Conservation (phyloP, 2,113 vertebrate species). For the Anhinga rufa region DNA sequence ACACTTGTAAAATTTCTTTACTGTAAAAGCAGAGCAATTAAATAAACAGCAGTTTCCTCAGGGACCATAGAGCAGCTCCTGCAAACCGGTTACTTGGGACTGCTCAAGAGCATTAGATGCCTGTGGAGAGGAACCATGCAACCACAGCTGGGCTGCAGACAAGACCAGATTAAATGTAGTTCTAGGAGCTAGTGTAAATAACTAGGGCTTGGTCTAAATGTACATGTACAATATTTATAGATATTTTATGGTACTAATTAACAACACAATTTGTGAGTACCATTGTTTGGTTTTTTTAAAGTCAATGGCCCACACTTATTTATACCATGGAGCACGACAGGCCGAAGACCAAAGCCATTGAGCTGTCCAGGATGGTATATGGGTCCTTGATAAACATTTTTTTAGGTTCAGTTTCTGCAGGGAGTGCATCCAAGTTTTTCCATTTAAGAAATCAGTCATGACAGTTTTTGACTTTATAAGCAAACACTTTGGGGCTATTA, state of each 20-base stretch:
- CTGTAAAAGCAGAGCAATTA: background rate
- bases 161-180: background rate
- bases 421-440: background rate
- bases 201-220: background rate
- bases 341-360: background rate
- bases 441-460: background rate
- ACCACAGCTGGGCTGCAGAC: background rate
- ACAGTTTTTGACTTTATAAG: background rate
- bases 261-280: background rate
- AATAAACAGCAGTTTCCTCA: background rate
- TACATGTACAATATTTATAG: background rate
- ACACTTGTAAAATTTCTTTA: background rate
- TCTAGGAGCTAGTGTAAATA: background rate
- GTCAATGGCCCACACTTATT: background rate
- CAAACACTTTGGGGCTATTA: background rate
- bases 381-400: background rate
- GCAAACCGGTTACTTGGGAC: background rate
- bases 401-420: background rate
- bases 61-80: background rate
- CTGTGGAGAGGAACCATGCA: background rate
- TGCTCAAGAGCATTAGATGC: background rate
- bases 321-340: rapidly evolving
- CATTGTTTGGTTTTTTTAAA: background rate
- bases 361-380: background rate
- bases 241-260: background rate